Evolutionary conservation across 2,797 vertebrate genomes (phyloP).

Genomic region (Capromys pilorides): DNA sequence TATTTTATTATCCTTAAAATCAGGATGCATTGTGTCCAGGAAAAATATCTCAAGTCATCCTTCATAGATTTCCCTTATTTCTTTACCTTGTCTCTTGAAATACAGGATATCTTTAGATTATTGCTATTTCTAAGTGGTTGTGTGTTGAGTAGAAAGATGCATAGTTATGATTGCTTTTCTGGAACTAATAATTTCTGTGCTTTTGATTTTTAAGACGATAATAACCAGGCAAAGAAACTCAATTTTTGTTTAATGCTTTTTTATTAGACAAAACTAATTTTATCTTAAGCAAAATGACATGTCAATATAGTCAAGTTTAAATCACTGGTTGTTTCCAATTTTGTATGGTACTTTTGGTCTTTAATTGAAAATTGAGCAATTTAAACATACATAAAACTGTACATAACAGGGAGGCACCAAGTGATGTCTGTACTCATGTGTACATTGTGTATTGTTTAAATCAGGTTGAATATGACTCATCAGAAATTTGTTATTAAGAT

Average conservation of each 20-base stretch:
- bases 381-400: neutral
- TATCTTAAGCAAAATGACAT: neutral
- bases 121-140: conserved; percentile 39
- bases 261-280: neutral
- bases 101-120: neutral
- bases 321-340: neutral
- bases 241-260: conserved; percentile 14
- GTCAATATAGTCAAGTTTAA: neutral
- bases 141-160: neutral
- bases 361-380: neutral
- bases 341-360: neutral
- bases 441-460: neutral
- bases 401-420: neutral
- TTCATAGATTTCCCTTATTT: conserved; percentile 3
- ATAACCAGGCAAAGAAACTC: neutral
- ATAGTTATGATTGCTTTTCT: conserved; percentile 14
- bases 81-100: neutral
- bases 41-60: conserved; percentile 8
- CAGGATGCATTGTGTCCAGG: neutral
- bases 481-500: neutral
- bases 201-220: conserved; percentile 56
- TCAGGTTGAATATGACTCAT: neutral
- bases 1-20: conserved; percentile 33
- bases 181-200: neutral
- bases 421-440: neutral